These are phyloP conservation scores for Eupithecia insigniata DNA, from an alignment of 2,888 invertebrate species.

Conservation along the genomic window DNA sequence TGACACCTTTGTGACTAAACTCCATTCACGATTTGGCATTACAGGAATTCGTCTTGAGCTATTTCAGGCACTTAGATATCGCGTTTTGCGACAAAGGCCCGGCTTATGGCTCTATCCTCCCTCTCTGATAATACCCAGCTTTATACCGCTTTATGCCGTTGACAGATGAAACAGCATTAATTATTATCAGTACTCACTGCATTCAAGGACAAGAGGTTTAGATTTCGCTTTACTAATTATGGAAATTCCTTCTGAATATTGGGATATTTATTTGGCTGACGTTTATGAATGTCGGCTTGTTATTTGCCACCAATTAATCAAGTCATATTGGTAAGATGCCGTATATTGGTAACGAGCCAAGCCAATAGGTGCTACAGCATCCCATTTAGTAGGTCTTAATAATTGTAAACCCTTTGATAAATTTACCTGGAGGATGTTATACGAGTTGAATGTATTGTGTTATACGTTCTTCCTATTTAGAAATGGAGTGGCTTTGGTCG, in stretches of 20 bases:
- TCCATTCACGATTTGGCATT: conserved; percentile 41
- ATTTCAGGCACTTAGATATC: conserved; percentile 48
- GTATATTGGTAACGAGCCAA: too few species aligned
- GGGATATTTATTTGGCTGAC: background rate
- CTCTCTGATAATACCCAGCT: conserved; percentile 42
- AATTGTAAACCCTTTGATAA: background rate
- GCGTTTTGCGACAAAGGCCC: conserved; percentile 47
- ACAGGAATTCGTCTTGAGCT: conserved; percentile 34
- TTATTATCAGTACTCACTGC: conserved; percentile 30
- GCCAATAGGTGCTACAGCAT: background rate
- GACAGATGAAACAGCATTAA: conserved; percentile 49
- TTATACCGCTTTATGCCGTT: conserved; percentile 48
- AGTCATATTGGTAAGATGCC: background rate
- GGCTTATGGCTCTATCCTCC: conserved; percentile 33
- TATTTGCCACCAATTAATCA: background rate
- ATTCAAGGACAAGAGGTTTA: conserved; percentile 5
- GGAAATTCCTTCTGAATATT: conserved; percentile 1
- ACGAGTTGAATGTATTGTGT: background rate
- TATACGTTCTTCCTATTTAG: background rate
- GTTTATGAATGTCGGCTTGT: background rate
- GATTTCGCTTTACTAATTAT: background rate
- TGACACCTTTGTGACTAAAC: conserved; percentile 20
- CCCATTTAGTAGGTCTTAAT: background rate
- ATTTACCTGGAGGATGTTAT: background rate
- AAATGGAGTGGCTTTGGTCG: background rate